Conservation (phyloP, 2,888 invertebrate genomes). For the Lochmaea capreae region DNA sequence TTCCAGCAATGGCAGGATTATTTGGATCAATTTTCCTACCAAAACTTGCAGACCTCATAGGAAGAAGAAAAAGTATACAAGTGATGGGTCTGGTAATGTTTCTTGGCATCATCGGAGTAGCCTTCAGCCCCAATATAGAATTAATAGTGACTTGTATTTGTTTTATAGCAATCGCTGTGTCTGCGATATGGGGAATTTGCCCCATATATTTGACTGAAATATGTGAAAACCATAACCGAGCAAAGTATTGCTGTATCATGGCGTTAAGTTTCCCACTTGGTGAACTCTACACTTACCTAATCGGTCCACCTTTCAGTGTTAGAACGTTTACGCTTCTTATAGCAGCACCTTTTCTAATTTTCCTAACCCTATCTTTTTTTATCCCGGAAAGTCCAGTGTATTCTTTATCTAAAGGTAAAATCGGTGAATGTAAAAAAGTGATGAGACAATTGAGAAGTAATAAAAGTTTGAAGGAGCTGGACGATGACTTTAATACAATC, state of each 20-base stretch:
- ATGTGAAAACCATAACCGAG: constrained; percentile 24
- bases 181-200: constrained; percentile 15
- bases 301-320: constrained; percentile 18
- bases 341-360: constrained; percentile 14
- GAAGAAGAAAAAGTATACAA: constrained; percentile 21
- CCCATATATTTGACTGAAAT: constrained; percentile 25
- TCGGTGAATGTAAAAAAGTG: constrained; percentile 16
- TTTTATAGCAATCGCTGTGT: neutral
- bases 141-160: neutral
- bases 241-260: constrained; percentile 23
- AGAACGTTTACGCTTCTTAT: constrained; percentile 16
- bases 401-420: constrained; percentile 9
- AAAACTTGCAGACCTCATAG: constrained; percentile 17
- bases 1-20: neutral
- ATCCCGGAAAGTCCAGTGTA: constrained; percentile 23
- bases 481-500: constrained; percentile 21
- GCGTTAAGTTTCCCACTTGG: constrained; percentile 16
- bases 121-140: constrained; percentile 1
- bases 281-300: constrained; percentile 6
- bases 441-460: constrained; percentile 16
- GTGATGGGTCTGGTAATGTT: constrained; percentile 9
- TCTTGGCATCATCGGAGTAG: constrained; percentile 2
- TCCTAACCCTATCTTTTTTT: constrained; percentile 4
- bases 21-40: constrained; percentile 15
- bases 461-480: constrained; percentile 14